A percentile compares a stretch with the other conserved stretches of the same genome.
Evolutionary conservation across 2,113 vertebrate genomes (phyloP).

Genomic region (Mugil cephalus): DNA sequence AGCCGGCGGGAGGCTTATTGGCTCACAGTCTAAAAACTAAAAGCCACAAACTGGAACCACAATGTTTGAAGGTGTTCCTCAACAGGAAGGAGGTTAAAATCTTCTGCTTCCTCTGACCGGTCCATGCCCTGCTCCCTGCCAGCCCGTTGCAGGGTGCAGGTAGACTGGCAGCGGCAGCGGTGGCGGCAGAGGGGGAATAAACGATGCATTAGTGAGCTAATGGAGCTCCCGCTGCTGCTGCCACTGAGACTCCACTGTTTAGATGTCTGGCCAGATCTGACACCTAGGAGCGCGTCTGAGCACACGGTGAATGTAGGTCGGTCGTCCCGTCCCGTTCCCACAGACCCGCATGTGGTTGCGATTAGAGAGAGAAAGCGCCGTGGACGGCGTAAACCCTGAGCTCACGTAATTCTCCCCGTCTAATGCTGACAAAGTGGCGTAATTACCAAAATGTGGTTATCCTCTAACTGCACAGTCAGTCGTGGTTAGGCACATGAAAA

Average conservation of each 20-base stretch:
- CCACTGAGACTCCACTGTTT: conserved; percentile 37
- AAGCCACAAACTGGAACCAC: conserved; percentile 20
- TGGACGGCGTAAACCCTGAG: conserved; percentile 25
- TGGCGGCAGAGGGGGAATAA: conserved; percentile 22
- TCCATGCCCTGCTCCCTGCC: background rate
- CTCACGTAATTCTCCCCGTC: conserved; percentile 33
- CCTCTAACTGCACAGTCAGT: conserved; percentile 11
- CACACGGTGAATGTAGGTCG: conserved; percentile 59
- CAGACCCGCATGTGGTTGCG: conserved; percentile 54
- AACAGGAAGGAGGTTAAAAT: too few relatives aligned
- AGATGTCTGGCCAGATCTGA: conserved; percentile 56
- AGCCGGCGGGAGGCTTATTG: background rate
- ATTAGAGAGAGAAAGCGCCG: conserved; percentile 47
- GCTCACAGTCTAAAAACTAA: conserved; percentile 27
- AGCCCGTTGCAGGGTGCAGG: conserved; percentile 17
- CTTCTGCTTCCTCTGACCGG: background rate
- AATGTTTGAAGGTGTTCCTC: background rate
- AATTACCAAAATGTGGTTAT: conserved; percentile 27
- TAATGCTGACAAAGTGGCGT: conserved; percentile 36
- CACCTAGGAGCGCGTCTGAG: conserved; percentile 38
- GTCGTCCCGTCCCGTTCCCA: conserved; percentile 36
- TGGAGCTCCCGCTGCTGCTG: conserved; percentile 37
- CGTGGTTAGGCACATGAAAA: conserved; percentile 19
- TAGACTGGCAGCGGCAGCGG: conserved; percentile 9
- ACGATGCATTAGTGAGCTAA: conserved; percentile 50